phyloP scores from a whole-genome alignment of 2,113 vertebrate species.

The Hydropotes inermis region DNA sequence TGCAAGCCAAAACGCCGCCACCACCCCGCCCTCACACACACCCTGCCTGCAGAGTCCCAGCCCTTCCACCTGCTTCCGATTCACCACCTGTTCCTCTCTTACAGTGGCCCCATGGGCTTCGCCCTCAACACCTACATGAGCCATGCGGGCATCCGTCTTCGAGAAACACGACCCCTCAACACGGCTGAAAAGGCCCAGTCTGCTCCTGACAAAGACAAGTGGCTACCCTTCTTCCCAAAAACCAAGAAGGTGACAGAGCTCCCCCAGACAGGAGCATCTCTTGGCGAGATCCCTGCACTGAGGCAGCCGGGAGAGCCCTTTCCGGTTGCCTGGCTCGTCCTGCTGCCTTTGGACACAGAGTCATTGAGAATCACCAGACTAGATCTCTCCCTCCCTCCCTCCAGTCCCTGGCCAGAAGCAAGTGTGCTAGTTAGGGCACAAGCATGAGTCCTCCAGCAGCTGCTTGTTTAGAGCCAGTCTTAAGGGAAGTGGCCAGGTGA shows the following conservation, averaged over 20 bases:
- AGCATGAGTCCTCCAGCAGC: neutral
- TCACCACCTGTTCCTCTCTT: neutral
- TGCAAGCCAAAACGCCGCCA: neutral
- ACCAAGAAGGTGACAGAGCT: constrained; percentile 88
- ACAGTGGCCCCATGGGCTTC: constrained; percentile 89
- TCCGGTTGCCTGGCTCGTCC: neutral
- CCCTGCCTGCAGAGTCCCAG: neutral
- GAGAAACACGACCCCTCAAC: constrained; percentile 84
- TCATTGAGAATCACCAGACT: neutral
- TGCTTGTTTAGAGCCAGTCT: neutral
- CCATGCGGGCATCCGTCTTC: constrained; percentile 88
- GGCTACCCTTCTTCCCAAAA: constrained; percentile 93
- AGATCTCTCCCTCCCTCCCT: neutral
- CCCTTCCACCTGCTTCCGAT: neutral
- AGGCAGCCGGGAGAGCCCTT: neutral
- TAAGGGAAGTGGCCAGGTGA: neutral
- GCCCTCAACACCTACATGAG: constrained; percentile 90
- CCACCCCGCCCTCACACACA: neutral
- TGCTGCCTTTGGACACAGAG: too few relatives aligned
- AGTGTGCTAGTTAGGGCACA: neutral
- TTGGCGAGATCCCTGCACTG: neutral
- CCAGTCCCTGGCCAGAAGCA: neutral
- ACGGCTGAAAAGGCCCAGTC: constrained; percentile 78
- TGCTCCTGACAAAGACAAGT: constrained; percentile 92
- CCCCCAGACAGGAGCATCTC: neutral